Evolutionary conservation across 92 coral and sea anemone genomes (phyloP).

Genomic region (Phenganax stokvisi): DNA sequence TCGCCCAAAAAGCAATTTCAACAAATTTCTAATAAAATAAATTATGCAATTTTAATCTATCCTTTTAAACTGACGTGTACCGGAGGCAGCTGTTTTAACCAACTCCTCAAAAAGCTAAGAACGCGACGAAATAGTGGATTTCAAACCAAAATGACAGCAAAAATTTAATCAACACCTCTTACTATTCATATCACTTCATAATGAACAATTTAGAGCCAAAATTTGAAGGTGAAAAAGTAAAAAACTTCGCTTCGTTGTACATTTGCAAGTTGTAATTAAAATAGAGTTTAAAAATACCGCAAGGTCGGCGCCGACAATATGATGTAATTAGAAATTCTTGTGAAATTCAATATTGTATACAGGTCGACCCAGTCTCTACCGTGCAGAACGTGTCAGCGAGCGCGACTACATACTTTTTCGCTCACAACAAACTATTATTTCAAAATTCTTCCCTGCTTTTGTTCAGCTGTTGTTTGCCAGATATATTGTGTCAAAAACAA

Average conservation of each 20-base stretch:
- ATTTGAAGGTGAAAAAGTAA: not conserved
- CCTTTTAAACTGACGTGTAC: not conserved
- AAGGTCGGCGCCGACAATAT: not conserved
- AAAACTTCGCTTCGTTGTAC: not conserved
- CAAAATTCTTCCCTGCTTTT: too few relatives aligned
- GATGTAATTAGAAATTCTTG: not conserved
- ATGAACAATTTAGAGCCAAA: not conserved
- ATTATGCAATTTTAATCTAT: slow-evolving; percentile 13
- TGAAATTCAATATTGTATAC: not conserved
- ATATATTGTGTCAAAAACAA: too few relatives aligned
- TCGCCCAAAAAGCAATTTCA: not conserved
- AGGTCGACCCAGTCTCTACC: not conserved
- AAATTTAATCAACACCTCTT: too few relatives aligned
- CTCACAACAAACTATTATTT: too few relatives aligned
- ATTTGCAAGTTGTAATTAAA: not conserved
- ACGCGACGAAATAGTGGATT: not conserved
- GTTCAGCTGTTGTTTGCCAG: too few relatives aligned
- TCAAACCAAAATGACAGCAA: not conserved
- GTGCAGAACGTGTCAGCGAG: not conserved
- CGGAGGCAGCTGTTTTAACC: slow-evolving; percentile 7
- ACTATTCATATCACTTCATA: too few relatives aligned
- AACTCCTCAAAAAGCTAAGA: not conserved
- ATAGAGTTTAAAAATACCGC: not conserved
- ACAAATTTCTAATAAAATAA: not conserved
- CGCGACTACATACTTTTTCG: too few relatives aligned